phyloP scores from a whole-genome alignment of 1,140 invertebrate genomes.

The Drosophila tsacasi region DNA sequence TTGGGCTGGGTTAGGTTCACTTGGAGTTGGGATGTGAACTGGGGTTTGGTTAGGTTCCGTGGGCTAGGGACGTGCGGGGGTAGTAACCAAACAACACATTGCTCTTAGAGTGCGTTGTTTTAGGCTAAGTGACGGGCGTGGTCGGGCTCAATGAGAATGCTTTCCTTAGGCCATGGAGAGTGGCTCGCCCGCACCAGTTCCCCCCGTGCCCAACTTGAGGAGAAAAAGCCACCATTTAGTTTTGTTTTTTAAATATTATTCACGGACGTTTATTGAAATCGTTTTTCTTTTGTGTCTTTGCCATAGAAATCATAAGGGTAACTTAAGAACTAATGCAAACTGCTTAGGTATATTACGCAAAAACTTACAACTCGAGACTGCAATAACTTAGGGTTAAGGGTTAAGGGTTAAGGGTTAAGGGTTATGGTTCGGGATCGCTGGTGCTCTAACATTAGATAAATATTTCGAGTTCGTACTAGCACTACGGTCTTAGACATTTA shows the following conservation, averaged over 20 bases:
- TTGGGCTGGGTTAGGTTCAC: slow-evolving; percentile 28
- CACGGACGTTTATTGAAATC: slow-evolving; percentile 82
- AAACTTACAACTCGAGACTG: slow-evolving; percentile 53
- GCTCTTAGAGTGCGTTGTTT: slow-evolving; percentile 80
- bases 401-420: background rate
- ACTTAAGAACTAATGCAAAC: slow-evolving; percentile 73
- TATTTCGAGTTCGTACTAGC: slow-evolving; percentile 64
- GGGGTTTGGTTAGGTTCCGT: slow-evolving; percentile 13
- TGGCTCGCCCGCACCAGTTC: slow-evolving; percentile 4
- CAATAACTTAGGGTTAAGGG: slow-evolving; percentile 28
- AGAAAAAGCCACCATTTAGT: slow-evolving; percentile 57
- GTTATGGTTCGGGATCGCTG: slow-evolving; percentile 10
- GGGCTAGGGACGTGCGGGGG: slow-evolving; percentile 12
- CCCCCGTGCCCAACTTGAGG: slow-evolving; percentile 28
- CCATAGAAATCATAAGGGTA: slow-evolving; percentile 60
- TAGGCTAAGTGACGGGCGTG: slow-evolving; percentile 76
- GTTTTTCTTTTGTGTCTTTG: slow-evolving; percentile 60
- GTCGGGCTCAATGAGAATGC: slow-evolving; percentile 54
- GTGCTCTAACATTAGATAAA: slow-evolving; percentile 79
- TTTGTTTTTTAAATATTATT: slow-evolving; percentile 76
- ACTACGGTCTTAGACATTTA: slow-evolving; percentile 74
- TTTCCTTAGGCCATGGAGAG: slow-evolving; percentile 36
- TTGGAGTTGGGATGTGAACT: slow-evolving; percentile 10
- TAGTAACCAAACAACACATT: slow-evolving; percentile 76
- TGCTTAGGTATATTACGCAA: slow-evolving; percentile 79